These are phyloP conservation scores for Pluvianellus socialis DNA, from an alignment of 2,113 vertebrate species.

Conservation along the genomic window DNA sequence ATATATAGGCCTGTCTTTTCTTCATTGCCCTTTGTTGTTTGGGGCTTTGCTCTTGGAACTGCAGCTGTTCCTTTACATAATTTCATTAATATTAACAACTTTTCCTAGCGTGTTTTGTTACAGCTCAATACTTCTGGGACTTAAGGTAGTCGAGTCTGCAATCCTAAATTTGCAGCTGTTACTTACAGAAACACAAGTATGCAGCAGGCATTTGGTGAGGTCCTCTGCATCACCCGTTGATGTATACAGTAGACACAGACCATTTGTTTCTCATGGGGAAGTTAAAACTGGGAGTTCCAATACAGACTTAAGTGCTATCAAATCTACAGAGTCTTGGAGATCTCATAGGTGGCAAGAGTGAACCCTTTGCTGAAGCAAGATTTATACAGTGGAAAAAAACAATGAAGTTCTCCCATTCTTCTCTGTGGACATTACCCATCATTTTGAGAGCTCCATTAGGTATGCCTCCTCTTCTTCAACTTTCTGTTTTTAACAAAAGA, in stretches of 20 bases:
- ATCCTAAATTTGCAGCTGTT: neutral
- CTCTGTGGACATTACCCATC: neutral
- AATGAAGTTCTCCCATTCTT: neutral
- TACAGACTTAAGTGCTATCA: constrained; percentile 1
- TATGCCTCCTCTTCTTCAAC: neutral
- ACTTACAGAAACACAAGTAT: neutral
- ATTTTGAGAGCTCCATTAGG: neutral
- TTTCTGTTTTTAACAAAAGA: neutral
- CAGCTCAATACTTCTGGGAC: neutral
- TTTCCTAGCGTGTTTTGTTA: neutral
- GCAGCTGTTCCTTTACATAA: neutral
- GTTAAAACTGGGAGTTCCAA: neutral
- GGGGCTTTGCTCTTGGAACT: neutral
- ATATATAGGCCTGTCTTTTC: neutral
- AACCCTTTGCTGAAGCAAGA: neutral
- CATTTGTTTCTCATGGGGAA: neutral
- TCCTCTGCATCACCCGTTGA: neutral
- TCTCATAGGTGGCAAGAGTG: neutral
- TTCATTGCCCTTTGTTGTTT: neutral
- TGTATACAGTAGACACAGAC: neutral
- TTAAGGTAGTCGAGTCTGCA: neutral
- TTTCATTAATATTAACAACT: neutral
- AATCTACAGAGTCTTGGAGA: neutral
- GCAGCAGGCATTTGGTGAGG: neutral
- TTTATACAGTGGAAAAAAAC: neutral